Evolutionary conservation across 2,888 invertebrate species (phyloP), one percentile per base, ranked within the genome.

Genomic region (Euclidia mi): DNA sequence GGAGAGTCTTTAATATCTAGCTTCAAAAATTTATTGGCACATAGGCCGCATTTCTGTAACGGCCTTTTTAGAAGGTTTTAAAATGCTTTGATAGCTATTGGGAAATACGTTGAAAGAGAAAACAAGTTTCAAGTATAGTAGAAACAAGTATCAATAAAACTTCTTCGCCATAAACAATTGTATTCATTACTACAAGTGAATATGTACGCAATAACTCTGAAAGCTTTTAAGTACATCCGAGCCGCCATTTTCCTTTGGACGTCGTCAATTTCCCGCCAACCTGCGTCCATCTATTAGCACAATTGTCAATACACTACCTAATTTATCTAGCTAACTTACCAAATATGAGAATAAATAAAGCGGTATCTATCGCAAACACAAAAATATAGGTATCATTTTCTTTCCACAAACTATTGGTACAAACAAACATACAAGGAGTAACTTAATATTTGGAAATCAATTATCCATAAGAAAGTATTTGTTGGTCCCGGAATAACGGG

Each of bases 371-470:
- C 57, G 57, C 73, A 81, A 83, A 81, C 71, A 82, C 58, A 60
- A 68, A 80, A 75, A 79, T 83, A 84, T 87, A n/a, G n/a, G n/a
- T n/a, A 87, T 84, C 82, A 81, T 84, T 79, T 82, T 76, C 76
- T 78, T 70, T 71, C 66, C 40, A 65, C 75, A 58, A 79, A 80
- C 76, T 74, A 76, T 72, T 75, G 68, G 76, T 58, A 63, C 79
- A 81, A 80, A 79, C 80, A 81, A 76, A 80, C 84, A 79, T 81
- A 78, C 76, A 73, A 70, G 61, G 76, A 71, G 90, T 90, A 91
- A 91, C 89, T 88, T 87, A 89, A 92, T 92, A 90, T 92, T 91
- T 88, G 88, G 89, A 86, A 86, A 91, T 87, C 90, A 90, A 90
- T 92, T 91, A 91, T 87, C 89, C 80, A 79, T 85, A 82, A 82